Evolutionary conservation across 2,888 invertebrate species (phyloP).

Genomic region (Ptilodon capucinus): DNA sequence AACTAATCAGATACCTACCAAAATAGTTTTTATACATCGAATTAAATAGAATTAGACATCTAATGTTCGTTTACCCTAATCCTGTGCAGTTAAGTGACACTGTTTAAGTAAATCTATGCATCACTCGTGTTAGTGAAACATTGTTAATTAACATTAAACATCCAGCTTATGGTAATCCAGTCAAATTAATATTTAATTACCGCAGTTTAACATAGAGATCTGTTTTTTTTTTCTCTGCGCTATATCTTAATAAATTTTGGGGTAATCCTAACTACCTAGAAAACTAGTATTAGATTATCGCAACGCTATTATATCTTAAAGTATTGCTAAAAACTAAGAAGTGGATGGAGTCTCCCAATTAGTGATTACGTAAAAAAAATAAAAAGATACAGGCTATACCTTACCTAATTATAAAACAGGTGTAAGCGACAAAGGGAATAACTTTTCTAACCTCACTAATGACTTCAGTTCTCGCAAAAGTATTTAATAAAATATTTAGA

Average conservation of each 20-base stretch:
- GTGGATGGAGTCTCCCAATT: constrained; percentile 29
- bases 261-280: too few relatives aligned
- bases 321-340: too few relatives aligned
- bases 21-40: constrained; percentile 28
- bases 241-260: too few relatives aligned
- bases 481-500: not conserved
- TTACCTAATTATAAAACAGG: constrained; percentile 40
- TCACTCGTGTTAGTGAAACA: not conserved
- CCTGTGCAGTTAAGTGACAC: not conserved
- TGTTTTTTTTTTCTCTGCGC: not conserved
- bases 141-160: not conserved
- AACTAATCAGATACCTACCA: constrained; percentile 45
- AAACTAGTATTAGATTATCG: too few relatives aligned
- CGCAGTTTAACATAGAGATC: not conserved
- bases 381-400: constrained; percentile 25
- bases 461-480: not conserved
- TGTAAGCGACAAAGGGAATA: constrained; percentile 26
- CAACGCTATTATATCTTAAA: too few relatives aligned
- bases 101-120: not conserved
- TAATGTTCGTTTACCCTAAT: constrained; percentile 15
- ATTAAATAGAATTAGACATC: constrained; percentile 31
- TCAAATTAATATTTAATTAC: constrained; percentile 2
- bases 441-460: constrained; percentile 24
- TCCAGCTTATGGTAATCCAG: not conserved
- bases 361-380: constrained; percentile 34